Evolutionary conservation across 2,113 vertebrate species (phyloP), one percentile per base, ranked within the genome.

Genomic region (Opisthocomus hoazin): DNA sequence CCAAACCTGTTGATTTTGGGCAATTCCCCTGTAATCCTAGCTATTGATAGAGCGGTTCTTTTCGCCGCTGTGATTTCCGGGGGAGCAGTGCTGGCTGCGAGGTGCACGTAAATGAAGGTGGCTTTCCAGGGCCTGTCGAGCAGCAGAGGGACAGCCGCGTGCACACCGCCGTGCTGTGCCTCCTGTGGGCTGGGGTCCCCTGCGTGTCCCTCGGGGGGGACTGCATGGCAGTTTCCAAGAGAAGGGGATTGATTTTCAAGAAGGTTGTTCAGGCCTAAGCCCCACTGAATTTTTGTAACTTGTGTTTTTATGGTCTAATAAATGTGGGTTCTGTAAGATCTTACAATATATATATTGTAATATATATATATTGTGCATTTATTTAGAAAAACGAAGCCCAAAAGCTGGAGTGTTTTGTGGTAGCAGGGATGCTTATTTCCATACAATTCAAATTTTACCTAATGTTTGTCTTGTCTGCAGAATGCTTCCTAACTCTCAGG

Each of bases 311-410:
- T 27, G 48, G 36, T 41, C 34, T n/a, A n/a, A n/a, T 79, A 75
- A 46, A 37, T 4, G 7, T 17, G 13, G 22, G 18, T 71, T 80
- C 36, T 61, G 12, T 60, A 73, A 48, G 16, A 66, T 64, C 18
- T 58, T 57, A 5, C 15, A 20, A 46, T 36, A 20, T 3, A 8
- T 0, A 0, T 22, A 11, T n/a, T n/a, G n/a, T n/a, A n/a, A n/a
- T n/a, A n/a, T n/a, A n/a, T n/a, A n/a, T n/a, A n/a, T n/a, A n/a
- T n/a, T n/a, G n/a, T n/a, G n/a, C n/a, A n/a, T 58, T 69, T 46
- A 3, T 58, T 90, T 46, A 2, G 53, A 53, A 80, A 46, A 26
- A 30, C 15, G 29, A 60, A 74, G 46, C 2, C 2, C 5, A 1
- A 16, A 64, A 23, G 17, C 11, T 5, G 0, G 2, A 57, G 11